Base-by-base conservation (phyloP, 2,888 invertebrate species). In the Eurytoma adleriae region DNA sequence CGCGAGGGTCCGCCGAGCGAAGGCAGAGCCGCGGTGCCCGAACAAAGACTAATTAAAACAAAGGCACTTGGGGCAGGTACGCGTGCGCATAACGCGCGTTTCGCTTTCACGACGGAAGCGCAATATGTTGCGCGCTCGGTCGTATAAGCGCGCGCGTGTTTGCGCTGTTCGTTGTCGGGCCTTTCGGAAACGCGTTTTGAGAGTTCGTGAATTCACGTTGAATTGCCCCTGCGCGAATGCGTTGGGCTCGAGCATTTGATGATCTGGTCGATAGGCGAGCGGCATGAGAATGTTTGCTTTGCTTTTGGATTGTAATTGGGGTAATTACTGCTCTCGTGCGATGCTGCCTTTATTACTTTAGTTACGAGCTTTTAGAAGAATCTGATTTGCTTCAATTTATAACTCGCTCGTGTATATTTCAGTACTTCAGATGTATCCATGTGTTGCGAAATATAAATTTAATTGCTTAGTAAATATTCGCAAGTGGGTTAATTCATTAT, bases 1-100 rank as follows among this genome's bases (percentile, higher is more conserved):
- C 27, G 54, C 5, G 61, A 24, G 52, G 20, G 20, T 59, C 62
- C 62, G 50, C 61, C n/a, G 12, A 2, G 24, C 24, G 24, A 24
- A 27, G 68, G 13, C 13, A 48, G 2, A 40, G 18, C 30, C 7
- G 24, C 20, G 48, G 56, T 20, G 64, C 30, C 7, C 57, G 64
- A 66, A 70, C 77, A 71, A 70, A 71, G 77, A 66, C 77, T 78
- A 78, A 78, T 78, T 71, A 78, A 67, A 71, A 78, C 78, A 78
- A 71, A 64, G 71, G 48, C 30, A 52, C 76, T 76, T 62, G 14
- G 3, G 5, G 18, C 48, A 56, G 48, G 59, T 72, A 30, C n/a
- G 27, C 14, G 14, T 3, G 4, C 7, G 4, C 7, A 40, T 5
- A 40, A 40, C 40, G 24, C 5, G 27, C 54, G 52, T 16, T 7